These are phyloP conservation scores for Hipposideros armiger DNA, from an alignment of 2,113 vertebrate genomes.

Conservation along the genomic window DNA sequence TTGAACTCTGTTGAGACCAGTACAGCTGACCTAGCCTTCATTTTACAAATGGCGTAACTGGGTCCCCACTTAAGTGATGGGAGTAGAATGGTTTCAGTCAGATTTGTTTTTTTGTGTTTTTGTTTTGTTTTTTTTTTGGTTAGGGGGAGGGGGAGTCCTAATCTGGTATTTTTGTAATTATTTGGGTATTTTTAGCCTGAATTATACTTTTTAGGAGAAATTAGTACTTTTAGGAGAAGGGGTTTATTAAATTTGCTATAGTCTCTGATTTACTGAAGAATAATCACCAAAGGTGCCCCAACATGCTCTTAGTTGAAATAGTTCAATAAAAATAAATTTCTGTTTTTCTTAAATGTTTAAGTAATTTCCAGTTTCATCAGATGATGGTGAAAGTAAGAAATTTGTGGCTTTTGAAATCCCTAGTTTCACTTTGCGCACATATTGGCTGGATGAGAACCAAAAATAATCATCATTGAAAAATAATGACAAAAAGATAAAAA, in stretches of 20 bases:
- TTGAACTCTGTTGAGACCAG: fast-evolving
- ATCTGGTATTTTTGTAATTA: not conserved
- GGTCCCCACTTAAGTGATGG: not conserved
- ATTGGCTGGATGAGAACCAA: not conserved
- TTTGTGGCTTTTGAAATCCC: not conserved
- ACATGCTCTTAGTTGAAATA: not conserved
- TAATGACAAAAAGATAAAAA: not conserved
- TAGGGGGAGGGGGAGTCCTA: not conserved
- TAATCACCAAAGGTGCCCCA: not conserved
- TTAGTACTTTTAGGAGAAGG: not conserved
- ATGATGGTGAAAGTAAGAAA: not conserved
- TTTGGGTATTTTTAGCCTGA: not conserved
- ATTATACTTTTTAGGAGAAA: not conserved
- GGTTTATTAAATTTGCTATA: not conserved
- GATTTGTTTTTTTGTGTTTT: not conserved
- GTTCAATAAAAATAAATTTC: not conserved
- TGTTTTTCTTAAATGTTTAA: not conserved
- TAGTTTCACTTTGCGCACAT: not conserved
- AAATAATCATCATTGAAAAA: not conserved
- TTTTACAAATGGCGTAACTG: not conserved
- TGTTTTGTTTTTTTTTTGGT: not conserved
- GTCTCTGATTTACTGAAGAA: not conserved
- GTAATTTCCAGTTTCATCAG: not conserved
- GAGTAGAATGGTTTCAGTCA: not conserved
- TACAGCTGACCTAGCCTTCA: fast-evolving